Percentiles rank a stretch among this genome's conserved stretches.
These are phyloP conservation scores for Parus major DNA, from an alignment of 2,113 vertebrate genomes.

Conservation along the genomic window DNA sequence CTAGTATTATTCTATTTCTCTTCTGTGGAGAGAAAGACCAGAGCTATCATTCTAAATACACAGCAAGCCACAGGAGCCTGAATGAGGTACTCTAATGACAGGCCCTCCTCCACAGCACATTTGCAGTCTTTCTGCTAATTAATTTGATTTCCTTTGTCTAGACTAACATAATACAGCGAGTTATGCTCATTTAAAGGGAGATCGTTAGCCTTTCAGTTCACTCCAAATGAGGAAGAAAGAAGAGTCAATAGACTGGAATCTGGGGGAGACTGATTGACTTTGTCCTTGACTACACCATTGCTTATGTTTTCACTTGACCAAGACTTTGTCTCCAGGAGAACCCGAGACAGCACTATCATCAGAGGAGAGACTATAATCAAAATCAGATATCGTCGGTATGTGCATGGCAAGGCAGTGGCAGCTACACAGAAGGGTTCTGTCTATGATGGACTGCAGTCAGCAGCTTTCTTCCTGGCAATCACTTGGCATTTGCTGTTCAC, in stretches of 20 bases:
- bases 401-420: slow-evolving; percentile 45
- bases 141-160: slow-evolving; percentile 75
- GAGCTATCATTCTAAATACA: slow-evolving; percentile 63
- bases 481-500: slow-evolving; percentile 55
- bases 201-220: neutral
- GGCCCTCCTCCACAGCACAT: slow-evolving; percentile 71
- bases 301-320: slow-evolving; percentile 56
- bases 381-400: slow-evolving; percentile 55
- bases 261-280: slow-evolving; percentile 36
- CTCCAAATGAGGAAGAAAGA: slow-evolving; percentile 48
- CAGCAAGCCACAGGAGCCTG: slow-evolving; percentile 73
- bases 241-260: slow-evolving; percentile 50
- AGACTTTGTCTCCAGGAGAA: slow-evolving; percentile 48
- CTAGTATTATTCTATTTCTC: slow-evolving; percentile 66
- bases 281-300: slow-evolving; percentile 54
- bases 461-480: slow-evolving; percentile 46
- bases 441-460: slow-evolving; percentile 18
- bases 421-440: slow-evolving; percentile 40
- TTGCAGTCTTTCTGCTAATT: slow-evolving; percentile 71
- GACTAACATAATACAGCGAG: slow-evolving; percentile 60
- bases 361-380: slow-evolving; percentile 56
- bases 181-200: slow-evolving; percentile 25
- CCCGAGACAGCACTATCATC: slow-evolving; percentile 45
- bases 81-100: slow-evolving; percentile 69
- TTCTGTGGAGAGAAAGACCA: slow-evolving; percentile 61